phyloP scores from a whole-genome alignment of 2,113 vertebrate genomes.

The Pungitius pungitius region DNA sequence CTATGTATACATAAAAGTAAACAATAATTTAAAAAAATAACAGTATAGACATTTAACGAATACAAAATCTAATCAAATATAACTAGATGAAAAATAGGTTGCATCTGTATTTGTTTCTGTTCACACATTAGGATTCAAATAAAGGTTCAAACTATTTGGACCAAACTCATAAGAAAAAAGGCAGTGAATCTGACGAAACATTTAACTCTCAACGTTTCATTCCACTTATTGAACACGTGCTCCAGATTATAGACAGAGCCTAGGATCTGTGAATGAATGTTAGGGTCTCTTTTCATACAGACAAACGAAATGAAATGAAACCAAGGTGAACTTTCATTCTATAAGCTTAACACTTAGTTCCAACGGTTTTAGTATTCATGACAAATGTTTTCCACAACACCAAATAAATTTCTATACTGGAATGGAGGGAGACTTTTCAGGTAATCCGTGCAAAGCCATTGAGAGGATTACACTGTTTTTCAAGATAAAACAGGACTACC shows the following conservation, averaged over 20 bases:
- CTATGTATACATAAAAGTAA: too few relatives aligned
- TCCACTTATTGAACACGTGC: neutral
- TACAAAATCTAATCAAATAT: too few relatives aligned
- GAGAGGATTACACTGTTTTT: constrained; percentile 25
- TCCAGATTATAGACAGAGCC: neutral
- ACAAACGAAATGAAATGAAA: too few relatives aligned
- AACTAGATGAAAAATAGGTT: too few relatives aligned
- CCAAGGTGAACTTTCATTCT: neutral
- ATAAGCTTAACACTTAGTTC: neutral
- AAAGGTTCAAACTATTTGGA: neutral
- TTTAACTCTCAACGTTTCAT: too few relatives aligned
- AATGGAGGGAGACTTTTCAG: constrained; percentile 10
- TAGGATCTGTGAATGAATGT: too few relatives aligned
- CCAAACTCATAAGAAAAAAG: too few relatives aligned
- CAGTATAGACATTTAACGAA: too few relatives aligned
- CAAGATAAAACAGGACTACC: constrained; percentile 21
- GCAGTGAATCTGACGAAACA: too few relatives aligned
- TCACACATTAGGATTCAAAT: neutral
- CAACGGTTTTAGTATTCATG: neutral
- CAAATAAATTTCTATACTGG: neutral
- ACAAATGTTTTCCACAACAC: neutral
- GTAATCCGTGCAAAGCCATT: constrained; percentile 7
- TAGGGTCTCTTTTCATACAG: too few relatives aligned
- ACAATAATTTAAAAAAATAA: too few relatives aligned
- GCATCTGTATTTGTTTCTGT: too few relatives aligned